Percentiles rank a stretch among this genome's conserved stretches.
Evolutionary conservation across 2,113 vertebrate species (phyloP).

Genomic region (Riparia riparia): DNA sequence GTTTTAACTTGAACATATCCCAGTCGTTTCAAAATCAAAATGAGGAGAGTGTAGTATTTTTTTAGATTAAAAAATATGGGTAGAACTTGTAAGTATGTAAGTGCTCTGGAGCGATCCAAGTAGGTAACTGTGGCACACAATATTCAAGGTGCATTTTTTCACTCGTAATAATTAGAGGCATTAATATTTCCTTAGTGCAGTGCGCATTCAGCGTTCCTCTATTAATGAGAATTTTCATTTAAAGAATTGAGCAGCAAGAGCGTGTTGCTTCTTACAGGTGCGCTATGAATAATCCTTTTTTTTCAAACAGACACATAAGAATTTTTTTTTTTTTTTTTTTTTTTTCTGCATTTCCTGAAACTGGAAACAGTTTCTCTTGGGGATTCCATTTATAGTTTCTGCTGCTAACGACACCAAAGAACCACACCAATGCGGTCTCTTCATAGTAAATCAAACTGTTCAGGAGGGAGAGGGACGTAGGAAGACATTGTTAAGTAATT

Average conservation of each 20-base stretch:
- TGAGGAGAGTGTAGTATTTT: constrained; percentile 42
- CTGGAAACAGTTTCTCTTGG: constrained; percentile 76
- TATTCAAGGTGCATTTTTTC: not conserved
- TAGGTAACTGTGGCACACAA: not conserved
- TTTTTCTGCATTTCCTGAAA: constrained; percentile 73
- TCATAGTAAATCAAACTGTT: constrained; percentile 78
- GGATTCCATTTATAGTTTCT: constrained; percentile 81
- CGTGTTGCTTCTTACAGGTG: constrained; percentile 63
- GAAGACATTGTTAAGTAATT: constrained; percentile 62
- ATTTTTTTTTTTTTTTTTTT: constrained; percentile 12
- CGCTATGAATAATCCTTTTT: constrained; percentile 42
- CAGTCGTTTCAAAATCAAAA: constrained; percentile 53
- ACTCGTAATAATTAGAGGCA: not conserved
- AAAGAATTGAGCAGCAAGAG: not conserved
- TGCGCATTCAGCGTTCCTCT: not conserved
- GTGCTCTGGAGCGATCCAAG: not conserved
- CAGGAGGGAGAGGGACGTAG: constrained; percentile 52
- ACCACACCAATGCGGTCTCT: constrained; percentile 70
- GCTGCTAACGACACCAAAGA: constrained; percentile 74
- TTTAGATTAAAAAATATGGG: constrained; percentile 53
- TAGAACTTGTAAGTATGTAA: constrained; percentile 25
- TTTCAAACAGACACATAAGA: constrained; percentile 59
- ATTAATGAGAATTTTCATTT: constrained; percentile 48
- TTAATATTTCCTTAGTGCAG: constrained; percentile 45
- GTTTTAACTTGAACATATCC: constrained; percentile 60